phyloP scores from a whole-genome alignment of 2,113 vertebrate species.

The Drymodes brunneopygia region DNA sequence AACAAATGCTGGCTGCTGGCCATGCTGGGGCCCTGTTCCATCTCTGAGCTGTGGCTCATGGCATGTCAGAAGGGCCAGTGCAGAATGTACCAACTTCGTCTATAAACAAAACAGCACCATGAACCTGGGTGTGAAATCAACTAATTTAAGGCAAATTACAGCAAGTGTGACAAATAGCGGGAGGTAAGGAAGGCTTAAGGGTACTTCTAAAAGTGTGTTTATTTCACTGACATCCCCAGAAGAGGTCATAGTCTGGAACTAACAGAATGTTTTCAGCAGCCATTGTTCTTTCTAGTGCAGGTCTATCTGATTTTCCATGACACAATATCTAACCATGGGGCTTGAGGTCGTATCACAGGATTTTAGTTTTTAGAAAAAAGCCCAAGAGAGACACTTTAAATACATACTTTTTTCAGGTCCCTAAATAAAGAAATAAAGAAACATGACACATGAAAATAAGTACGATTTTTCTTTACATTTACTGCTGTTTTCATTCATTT shows the following conservation, averaged over 20 bases:
- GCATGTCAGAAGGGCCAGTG: background rate
- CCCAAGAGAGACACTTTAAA: background rate
- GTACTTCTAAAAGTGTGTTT: background rate
- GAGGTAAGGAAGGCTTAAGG: background rate
- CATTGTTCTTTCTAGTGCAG: background rate
- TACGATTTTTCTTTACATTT: background rate
- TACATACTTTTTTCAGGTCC: background rate
- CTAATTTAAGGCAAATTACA: background rate
- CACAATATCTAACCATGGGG: background rate
- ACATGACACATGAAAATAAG: background rate
- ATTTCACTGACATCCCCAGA: background rate
- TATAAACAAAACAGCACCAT: background rate
- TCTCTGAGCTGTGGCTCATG: background rate
- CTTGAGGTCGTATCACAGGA: background rate
- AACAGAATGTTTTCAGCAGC: background rate
- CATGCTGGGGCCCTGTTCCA: background rate
- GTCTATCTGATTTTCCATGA: background rate
- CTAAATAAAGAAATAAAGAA: background rate
- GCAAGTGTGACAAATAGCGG: background rate
- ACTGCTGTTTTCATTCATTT: background rate
- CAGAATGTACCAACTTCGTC: background rate
- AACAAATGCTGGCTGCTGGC: background rate
- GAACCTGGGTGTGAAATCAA: background rate
- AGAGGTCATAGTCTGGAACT: background rate
- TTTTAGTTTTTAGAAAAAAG: background rate